Conservation (phyloP, 2,797 vertebrate genomes). For the Sarcophilus harrisii region DNA sequence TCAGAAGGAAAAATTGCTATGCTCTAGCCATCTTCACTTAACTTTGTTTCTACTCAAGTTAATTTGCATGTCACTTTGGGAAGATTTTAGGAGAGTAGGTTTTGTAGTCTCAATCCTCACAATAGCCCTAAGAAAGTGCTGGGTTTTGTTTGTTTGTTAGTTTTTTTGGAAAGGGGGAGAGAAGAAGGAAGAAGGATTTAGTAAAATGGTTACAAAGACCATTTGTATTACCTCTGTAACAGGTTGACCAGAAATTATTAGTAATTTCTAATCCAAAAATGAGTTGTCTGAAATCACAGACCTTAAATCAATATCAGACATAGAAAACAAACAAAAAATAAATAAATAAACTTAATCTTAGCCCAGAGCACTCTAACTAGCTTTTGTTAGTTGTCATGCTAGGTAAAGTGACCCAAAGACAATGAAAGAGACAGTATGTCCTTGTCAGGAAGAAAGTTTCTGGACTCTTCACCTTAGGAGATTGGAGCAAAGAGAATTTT, state of each 20-base stretch:
- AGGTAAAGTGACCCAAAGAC: neutral
- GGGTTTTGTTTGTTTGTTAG: neutral
- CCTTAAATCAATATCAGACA: neutral
- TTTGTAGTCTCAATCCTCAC: neutral
- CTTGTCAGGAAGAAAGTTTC: neutral
- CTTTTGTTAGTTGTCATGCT: neutral
- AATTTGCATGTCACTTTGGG: neutral
- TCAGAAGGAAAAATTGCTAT: neutral
- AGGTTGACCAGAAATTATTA: neutral
- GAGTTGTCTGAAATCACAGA: neutral
- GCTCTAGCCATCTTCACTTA: neutral
- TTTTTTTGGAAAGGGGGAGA: no score
- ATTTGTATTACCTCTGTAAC: neutral
- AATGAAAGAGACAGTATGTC: neutral
- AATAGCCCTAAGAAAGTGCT: neutral
- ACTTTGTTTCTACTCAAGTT: neutral
- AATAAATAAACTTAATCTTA: neutral
- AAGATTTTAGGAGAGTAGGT: neutral
- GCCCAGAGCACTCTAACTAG: neutral
- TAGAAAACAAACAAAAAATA: neutral
- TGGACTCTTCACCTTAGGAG: neutral
- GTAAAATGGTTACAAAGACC: neutral
- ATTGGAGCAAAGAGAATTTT: neutral
- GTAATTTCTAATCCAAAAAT: neutral
- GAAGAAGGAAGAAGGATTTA: neutral